Base-by-base conservation (phyloP, 2,888 invertebrate species). In the Netelia virgata region DNA sequence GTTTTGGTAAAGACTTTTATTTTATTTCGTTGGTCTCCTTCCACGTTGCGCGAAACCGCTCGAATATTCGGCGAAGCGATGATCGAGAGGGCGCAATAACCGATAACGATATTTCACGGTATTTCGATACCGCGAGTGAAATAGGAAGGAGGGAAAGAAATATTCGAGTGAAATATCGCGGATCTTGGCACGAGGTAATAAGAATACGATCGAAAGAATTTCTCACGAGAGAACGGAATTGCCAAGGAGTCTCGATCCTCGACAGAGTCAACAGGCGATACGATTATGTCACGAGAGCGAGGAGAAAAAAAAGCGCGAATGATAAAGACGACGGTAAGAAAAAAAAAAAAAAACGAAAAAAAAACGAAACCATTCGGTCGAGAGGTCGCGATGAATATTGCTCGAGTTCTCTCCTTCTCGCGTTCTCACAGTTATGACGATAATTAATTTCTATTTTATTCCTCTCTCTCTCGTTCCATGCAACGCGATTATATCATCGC, bases 41-140 rank as follows among this genome's bases (percentile, higher is more conserved):
- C 55, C 43, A 20, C 55, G 43, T 23, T 43, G 57, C 23, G 20
- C 68, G 68, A 66, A 20, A 50, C 57, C n/a, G 76, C 8, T 20
- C 55, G 14, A 47, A 47, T 14, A 47, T 47, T 47, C 47, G 2
- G 11, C 0, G 1, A 3, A 47, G 11, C 47, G 47, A 47, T 47
- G 47, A 47, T 68, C 47, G 43, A 77, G 68, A 68, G 59, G 76
- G 76, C 76, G 59, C 76, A 77, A 77, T 77, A 77, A 68, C 68
- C 76, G 76, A 77, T 77, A 77, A 77, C 57, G 59, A 68, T 77
- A 36, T 36, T 36, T 36, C 36, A 36, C 36, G 28, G 47, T 8
- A 68, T 68, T n/a, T n/a, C 68, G 23, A 68, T 23, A 1, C 11
- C 20, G 47, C 68, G 76, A 43, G 68, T 47, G 68, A 77, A 77